Evolutionary conservation across 2,797 vertebrate species (phyloP).

Genomic region (Sebastes cheni): DNA sequence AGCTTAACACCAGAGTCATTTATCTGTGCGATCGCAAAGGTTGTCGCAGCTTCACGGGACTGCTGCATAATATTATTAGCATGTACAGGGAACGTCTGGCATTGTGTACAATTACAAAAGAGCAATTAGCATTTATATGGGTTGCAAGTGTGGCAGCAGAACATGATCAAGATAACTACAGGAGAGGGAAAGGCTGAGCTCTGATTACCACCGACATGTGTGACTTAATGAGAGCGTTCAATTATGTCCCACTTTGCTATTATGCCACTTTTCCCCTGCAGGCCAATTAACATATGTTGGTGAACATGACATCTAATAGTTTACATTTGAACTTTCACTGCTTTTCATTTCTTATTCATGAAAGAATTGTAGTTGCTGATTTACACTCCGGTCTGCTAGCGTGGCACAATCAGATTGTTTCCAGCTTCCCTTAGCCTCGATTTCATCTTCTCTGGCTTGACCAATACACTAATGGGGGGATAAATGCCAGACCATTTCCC

Average conservation of each 20-base stretch:
- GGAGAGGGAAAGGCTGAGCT: slow-evolving; percentile 23
- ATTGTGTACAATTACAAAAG: slow-evolving; percentile 70
- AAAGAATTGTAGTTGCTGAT: slow-evolving; percentile 37
- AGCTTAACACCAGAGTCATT: slow-evolving; percentile 57
- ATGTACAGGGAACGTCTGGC: slow-evolving; percentile 28
- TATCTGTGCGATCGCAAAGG: slow-evolving; percentile 59
- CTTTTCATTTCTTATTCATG: slow-evolving; percentile 37
- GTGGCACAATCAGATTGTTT: slow-evolving; percentile 39
- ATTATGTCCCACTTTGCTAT: slow-evolving; percentile 29
- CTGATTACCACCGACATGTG: slow-evolving; percentile 9
- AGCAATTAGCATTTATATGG: slow-evolving; percentile 78
- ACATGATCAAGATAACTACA: slow-evolving; percentile 51
- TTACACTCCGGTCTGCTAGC: slow-evolving; percentile 5
- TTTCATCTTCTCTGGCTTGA: slow-evolving; percentile 39
- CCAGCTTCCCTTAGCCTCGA: slow-evolving; percentile 11
- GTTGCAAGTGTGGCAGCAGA: slow-evolving; percentile 21
- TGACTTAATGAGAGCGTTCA: slow-evolving; percentile 43
- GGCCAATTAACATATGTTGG: slow-evolving; percentile 21
- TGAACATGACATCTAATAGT: slow-evolving; percentile 29
- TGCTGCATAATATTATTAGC: slow-evolving; percentile 44
- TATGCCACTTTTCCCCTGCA: not conserved
- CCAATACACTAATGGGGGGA: slow-evolving; percentile 58
- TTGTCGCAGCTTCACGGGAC: slow-evolving; percentile 49
- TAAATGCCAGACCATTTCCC: slow-evolving; percentile 76
- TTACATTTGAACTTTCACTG: slow-evolving; percentile 21